A percentile compares a stretch with the other conserved stretches of the same genome.
Conservation (phyloP, 1,140 invertebrate genomes). For the Ips typographus region DNA sequence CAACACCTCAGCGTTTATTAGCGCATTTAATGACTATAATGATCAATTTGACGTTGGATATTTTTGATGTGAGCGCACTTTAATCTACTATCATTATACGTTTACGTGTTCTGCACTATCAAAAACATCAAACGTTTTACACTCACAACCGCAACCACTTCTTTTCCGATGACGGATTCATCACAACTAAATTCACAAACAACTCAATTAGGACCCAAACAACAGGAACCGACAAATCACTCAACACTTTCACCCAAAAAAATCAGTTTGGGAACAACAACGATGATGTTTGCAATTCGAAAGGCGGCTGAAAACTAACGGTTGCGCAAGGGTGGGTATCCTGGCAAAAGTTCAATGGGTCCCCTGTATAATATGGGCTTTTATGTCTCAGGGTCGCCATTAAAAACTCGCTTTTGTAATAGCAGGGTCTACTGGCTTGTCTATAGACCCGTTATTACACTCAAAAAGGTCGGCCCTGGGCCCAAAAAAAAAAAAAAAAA, state of each 20-base stretch:
- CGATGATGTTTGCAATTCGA: conserved; percentile 16
- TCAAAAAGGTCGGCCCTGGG: conserved; percentile 20
- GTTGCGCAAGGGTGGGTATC: conserved; percentile 31
- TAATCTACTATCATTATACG: not conserved
- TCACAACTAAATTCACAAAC: too few species aligned
- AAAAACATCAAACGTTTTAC: too few species aligned
- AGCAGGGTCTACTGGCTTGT: conserved; percentile 41
- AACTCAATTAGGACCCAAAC: too few species aligned
- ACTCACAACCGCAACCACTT: too few species aligned
- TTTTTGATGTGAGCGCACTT: not conserved
- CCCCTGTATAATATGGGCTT: conserved; percentile 44
- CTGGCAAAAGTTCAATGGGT: conserved; percentile 34
- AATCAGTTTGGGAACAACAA: too few species aligned
- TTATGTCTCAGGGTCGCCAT: conserved; percentile 48
- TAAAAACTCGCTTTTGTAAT: conserved; percentile 51
- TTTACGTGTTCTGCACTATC: too few species aligned
- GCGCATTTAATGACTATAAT: conserved; percentile 12
- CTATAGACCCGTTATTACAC: conserved; percentile 47
- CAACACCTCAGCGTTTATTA: conserved; percentile 12
- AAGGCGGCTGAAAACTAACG: conserved; percentile 30
- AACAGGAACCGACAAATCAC: too few species aligned
- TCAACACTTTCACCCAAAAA: too few species aligned
- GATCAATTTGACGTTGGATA: conserved; percentile 1
- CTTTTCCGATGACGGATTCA: too few species aligned
- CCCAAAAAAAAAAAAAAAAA: not conserved